Percentiles rank a stretch among this genome's conserved stretches.
phyloP scores from a whole-genome alignment of 2,888 invertebrate genomes.

The Aelia acuminata region DNA sequence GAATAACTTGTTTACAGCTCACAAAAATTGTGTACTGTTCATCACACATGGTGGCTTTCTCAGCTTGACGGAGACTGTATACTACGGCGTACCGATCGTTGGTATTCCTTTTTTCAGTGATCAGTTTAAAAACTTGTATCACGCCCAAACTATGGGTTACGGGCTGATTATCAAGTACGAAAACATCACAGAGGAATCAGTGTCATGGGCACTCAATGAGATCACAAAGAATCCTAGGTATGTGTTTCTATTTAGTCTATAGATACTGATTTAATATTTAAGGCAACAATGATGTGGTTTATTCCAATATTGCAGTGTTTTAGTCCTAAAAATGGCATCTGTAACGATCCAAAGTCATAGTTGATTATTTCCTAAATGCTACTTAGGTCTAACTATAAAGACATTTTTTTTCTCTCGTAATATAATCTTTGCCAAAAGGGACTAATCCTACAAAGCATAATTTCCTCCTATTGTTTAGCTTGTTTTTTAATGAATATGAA shows the following conservation, averaged over 20 bases:
- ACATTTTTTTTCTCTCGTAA: too few species aligned
- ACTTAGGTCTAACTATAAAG: too few species aligned
- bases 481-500: too few species aligned
- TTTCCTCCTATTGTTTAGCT: too few species aligned
- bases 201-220: slow-evolving; percentile 61
- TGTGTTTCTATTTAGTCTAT: neutral
- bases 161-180: slow-evolving; percentile 58
- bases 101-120: slow-evolving; percentile 62
- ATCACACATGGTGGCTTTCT: slow-evolving; percentile 64
- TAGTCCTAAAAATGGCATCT: too few species aligned
- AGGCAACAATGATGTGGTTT: too few species aligned
- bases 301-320: too few species aligned
- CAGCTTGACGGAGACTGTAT: slow-evolving; percentile 62
- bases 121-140: slow-evolving; percentile 61
- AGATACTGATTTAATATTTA: too few species aligned
- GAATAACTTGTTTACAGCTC: slow-evolving; percentile 61
- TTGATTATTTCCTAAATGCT: too few species aligned
- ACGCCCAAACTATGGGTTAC: slow-evolving; percentile 50
- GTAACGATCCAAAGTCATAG: too few species aligned
- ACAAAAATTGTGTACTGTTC: slow-evolving; percentile 63
- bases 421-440: too few species aligned
- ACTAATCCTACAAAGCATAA: too few species aligned
- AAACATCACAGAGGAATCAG: slow-evolving; percentile 58
- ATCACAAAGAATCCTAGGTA: slow-evolving; percentile 60
- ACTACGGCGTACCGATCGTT: slow-evolving; percentile 63